Evolutionary conservation across 2,113 vertebrate genomes (phyloP), one percentile per base, ranked within the genome.

Genomic region (Baryphthengus martii): DNA sequence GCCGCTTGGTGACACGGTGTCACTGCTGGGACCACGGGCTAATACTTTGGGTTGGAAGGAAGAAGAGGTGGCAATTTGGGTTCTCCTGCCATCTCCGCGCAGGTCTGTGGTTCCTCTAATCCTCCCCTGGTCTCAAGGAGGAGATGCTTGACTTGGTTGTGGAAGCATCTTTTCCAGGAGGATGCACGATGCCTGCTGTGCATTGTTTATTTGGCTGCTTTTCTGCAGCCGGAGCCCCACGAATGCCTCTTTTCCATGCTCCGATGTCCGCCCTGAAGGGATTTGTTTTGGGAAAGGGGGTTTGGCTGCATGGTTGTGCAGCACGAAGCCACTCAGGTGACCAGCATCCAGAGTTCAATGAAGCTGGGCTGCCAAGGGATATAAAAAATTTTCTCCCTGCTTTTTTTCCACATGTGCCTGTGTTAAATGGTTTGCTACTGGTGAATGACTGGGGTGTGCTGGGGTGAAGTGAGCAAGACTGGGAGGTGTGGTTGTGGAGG

Each of bases 251-350:
- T 66, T 63, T 42, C 49, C 0, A 0, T 0, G 6, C 59, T 58
- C 65, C 1, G 0, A 61, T 3, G 0, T 81, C 12, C 5, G 56
- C 66, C 11, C 82, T 88, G 62, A 91, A 49, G 63, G 82, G 94
- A 89, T 96, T 91, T 91, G 85, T 91, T 91, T 91, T 81, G 37
- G 70, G 74, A 93, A 62, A 82, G 31, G 75, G 78, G 85, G 93
- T 96, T 96, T 94, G 94, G 37, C 92, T 47, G 47, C 52, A 28
- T 0, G 49, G 71, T 45, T 9, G 31, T 24, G 52, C 33, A 20
- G 71, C 58, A 19, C 0, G 1, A 76, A 83, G 92, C 63, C 26
- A 24, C 77, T 89, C 1, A 0, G 70, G 31, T 66, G 65, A 62
- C 55, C 1, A 9, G 68, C n/a, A 59, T 84, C 63, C 81, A 17